Evolutionary conservation across 2,113 vertebrate genomes (phyloP), one percentile per base, ranked within the genome.

Genomic region (Pelmatolapia mariae): DNA sequence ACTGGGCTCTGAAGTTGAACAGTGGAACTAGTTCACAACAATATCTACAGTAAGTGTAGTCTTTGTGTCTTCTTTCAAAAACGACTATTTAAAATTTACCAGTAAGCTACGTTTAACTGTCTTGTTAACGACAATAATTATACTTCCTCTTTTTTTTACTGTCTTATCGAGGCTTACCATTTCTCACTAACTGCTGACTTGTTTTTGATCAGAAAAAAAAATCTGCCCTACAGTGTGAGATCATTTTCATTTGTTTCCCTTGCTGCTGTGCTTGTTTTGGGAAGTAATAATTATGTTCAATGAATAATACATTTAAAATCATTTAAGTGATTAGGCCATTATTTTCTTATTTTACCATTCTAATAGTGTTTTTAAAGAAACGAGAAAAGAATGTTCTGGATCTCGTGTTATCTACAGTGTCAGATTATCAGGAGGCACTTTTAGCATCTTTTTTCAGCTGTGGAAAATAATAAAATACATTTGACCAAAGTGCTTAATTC

Each of bases 11-110:
- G 38, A 56, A 43, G 8, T 31, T n/a, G 15, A 40, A 38, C 56
- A 26, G 56, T 38, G 29, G 24, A 73, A 52, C 33, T 5, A 5
- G 79, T 40, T 68, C 31, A 82, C 24, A 63, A 71, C 50, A 22
- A 12, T 16, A 40, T 24, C 19, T 8, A 57, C 57, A 87, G 91
- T 92, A 84, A 92, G 91, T 89, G 31, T 12, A 85, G n/a, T 7
- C 4, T 53, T 10, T 7, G 3, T 50, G 3, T 31, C 80, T 78
- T 40, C 15, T 12, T 31, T 66, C 24, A n/a, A 66, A 50, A 76
- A 76, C 0, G 1, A 19, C 40, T 7, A 6, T 54, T 81, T n/a
- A 4, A 33, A 43, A 26, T 82, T 57, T 3, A 19, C 6, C 47
- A n/a, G 59, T 36, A 24, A 24, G 81, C 31, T 19, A 47, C 8